Evolutionary conservation across 2,888 invertebrate genomes (phyloP).

Genomic region (Byasa hedistus): DNA sequence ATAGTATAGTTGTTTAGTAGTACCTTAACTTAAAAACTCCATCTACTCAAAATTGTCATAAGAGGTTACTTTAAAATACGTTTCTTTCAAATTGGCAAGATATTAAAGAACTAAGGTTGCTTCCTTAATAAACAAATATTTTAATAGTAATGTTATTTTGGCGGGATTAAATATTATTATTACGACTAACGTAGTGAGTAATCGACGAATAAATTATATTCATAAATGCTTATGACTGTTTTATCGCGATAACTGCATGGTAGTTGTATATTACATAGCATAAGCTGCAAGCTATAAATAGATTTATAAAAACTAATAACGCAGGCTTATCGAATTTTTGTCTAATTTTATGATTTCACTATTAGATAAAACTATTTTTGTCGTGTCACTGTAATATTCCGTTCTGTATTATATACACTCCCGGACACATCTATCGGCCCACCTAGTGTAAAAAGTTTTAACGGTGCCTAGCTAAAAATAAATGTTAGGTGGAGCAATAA

Average conservation of each 20-base stretch:
- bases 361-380: constrained; percentile 7
- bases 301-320: constrained; percentile 17
- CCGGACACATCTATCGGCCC: no score
- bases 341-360: constrained; percentile 1
- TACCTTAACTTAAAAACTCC: no score
- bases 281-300: constrained; percentile 4
- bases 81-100: no score
- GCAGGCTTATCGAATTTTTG: constrained; percentile 8
- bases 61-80: no score
- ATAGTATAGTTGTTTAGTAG: no score
- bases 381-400: background rate
- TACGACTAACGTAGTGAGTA: background rate
- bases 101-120: no score
- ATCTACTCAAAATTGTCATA: no score
- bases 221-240: background rate
- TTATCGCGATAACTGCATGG: constrained; percentile 4
- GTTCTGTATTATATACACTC: background rate
- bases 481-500: no score
- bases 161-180: background rate
- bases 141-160: no score
- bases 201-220: background rate
- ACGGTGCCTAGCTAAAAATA: no score
- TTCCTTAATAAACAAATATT: no score
- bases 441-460: no score
- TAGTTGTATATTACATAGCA: constrained; percentile 8